Evolutionary conservation across 2,797 vertebrate species (phyloP), one percentile per base, ranked within the genome.

Genomic region (Gila robusta): DNA sequence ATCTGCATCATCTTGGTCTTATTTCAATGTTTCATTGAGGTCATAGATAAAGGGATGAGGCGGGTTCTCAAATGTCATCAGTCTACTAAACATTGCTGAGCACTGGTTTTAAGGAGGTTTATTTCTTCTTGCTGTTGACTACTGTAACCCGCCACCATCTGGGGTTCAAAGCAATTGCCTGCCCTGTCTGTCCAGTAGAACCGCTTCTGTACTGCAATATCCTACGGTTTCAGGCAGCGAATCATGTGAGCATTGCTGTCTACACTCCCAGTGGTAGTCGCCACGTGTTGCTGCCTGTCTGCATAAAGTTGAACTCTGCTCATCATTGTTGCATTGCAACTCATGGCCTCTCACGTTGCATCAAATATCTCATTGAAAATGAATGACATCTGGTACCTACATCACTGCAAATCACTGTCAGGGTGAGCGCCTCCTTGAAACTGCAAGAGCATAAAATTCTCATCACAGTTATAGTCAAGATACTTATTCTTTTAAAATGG

Each of bases 121-220:
- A 77, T 77, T 78, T 78, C 32, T 78, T 78, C 21, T 59, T 28
- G 35, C 9, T 19, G 23, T 64, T 79, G 16, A 79, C 9, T 79
- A 41, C 32, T 14, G 21, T 17, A 62, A 59, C 41, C 35, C 14
- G 2, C 16, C 35, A 19, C n/a, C 35, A 16, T 28, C 6, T 9
- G 9, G 23, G n/a, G 56, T 44, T 26, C 2, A 0, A 28, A 28
- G 9, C n/a, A 79, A 47, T 14, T 66, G n/a, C 14, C 16, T 74
- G 39, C n/a, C 17, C 41, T 0, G 21, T 41, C 23, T 62, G 7
- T 41, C 23, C 37, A 47, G 59, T 47, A 79, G 59, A 47, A 19
- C n/a, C 37, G 47, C 7, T 56, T 77, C 74, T 37, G 12, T 28
- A 59, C 81, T 47, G 54, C 37, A 16, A 32, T 16, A 47, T 64